A percentile compares a stretch with the other conserved stretches of the same genome.
phyloP scores from a whole-genome alignment of 1,140 invertebrate genomes.

The Panagrolaimus sp. region DNA sequence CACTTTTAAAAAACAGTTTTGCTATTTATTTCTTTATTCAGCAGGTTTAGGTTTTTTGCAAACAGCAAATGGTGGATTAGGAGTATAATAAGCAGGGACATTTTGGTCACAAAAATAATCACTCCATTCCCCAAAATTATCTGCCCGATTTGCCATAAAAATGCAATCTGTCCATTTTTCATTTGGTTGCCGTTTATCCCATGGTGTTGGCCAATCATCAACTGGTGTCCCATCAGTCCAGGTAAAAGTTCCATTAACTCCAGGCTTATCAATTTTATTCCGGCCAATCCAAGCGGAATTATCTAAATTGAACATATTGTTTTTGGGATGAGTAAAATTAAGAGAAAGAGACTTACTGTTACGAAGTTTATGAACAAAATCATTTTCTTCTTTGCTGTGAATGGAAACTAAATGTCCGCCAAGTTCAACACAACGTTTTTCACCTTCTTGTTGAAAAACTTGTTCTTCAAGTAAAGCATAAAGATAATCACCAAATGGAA shows the following conservation, averaged over 20 bases:
- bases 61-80: background rate
- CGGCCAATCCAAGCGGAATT: background rate
- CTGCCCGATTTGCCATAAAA: background rate
- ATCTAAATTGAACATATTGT: background rate
- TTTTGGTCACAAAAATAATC: background rate
- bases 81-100: background rate
- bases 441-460: background rate
- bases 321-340: conserved; percentile 2
- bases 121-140: background rate
- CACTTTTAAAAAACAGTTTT: no score
- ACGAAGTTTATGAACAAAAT: conserved; percentile 7
- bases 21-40: no score
- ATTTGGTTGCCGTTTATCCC: background rate
- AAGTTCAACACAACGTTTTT: background rate
- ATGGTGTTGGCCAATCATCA: background rate
- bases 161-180: background rate
- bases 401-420: background rate
- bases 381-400: background rate
- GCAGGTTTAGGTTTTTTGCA: background rate
- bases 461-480: background rate
- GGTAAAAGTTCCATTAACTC: background rate
- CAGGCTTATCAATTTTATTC: background rate
- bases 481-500: background rate
- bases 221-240: background rate
- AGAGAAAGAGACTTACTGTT: background rate